A percentile compares a stretch with the other conserved stretches of the same genome.
These are phyloP conservation scores for Yponomeuta cagnagella DNA, from an alignment of 2,888 invertebrate species.

Conservation along the genomic window DNA sequence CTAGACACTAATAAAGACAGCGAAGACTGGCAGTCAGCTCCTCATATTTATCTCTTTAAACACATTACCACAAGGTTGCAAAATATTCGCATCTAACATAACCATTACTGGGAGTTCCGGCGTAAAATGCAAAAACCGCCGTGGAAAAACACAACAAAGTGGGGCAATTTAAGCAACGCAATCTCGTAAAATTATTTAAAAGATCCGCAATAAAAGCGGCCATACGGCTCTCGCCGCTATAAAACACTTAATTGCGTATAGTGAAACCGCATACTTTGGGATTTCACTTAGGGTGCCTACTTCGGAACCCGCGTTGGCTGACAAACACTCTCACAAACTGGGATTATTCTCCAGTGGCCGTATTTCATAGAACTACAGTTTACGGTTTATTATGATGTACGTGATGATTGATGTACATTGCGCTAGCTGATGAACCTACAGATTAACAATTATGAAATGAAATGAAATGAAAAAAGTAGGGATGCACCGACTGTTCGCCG, in stretches of 20 bases:
- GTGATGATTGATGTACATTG: too few relatives aligned
- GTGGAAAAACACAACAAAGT: constrained; percentile 60
- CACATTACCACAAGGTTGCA: too few relatives aligned
- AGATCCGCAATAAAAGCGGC: constrained; percentile 62
- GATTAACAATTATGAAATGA: too few relatives aligned
- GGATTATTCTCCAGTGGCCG: too few relatives aligned
- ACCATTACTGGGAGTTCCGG: constrained; percentile 16
- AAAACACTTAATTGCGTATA: constrained; percentile 55
- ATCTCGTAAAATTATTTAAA: constrained; percentile 71
- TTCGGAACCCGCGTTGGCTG: neutral
- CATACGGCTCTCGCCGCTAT: constrained; percentile 52
- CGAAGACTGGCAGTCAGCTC: too few relatives aligned
- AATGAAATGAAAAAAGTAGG: too few relatives aligned
- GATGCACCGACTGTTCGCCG: too few relatives aligned
- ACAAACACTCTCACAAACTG: neutral
- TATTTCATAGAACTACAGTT: neutral
- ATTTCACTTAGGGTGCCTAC: neutral
- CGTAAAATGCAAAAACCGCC: constrained; percentile 41
- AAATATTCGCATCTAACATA: neutral
- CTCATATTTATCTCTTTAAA: too few relatives aligned
- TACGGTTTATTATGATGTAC: too few relatives aligned
- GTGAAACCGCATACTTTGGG: constrained; percentile 24
- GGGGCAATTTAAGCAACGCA: constrained; percentile 59
- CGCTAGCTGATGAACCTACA: too few relatives aligned
- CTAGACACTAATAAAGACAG: too few relatives aligned